phyloP scores from a whole-genome alignment of 2,888 invertebrate species.

The Aphidius colemani region DNA sequence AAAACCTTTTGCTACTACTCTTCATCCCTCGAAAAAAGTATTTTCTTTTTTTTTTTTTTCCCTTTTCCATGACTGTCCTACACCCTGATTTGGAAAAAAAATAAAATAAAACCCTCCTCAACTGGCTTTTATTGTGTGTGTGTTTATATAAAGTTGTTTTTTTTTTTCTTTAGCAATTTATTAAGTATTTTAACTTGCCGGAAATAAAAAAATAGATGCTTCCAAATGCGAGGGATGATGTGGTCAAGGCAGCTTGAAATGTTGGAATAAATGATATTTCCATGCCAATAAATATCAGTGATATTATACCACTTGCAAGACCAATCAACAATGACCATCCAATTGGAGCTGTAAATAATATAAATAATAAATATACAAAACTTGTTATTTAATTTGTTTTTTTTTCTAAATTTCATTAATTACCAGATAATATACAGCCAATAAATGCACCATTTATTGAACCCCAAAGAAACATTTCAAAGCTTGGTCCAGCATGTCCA shows the following conservation, averaged over 20 bases:
- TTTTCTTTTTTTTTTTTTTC: constrained; percentile 27
- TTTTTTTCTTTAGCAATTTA: constrained; percentile 9
- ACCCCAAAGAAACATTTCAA: constrained; percentile 68
- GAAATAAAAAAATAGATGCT: constrained; percentile 66
- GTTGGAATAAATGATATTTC: constrained; percentile 69
- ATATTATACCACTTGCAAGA: constrained; percentile 61
- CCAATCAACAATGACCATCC: constrained; percentile 19
- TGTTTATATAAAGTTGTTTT: neutral
- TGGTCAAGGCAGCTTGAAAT: constrained; percentile 64
- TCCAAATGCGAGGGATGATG: constrained; percentile 69
- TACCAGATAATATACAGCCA: constrained; percentile 61
- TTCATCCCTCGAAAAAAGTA: constrained; percentile 51
- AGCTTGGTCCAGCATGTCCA: constrained; percentile 70
- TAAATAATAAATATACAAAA: too few species aligned
- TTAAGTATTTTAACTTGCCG: constrained; percentile 59
- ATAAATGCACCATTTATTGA: constrained; percentile 65
- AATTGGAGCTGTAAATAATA: constrained; percentile 16
- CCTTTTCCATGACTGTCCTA: constrained; percentile 18
- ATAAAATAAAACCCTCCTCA: constrained; percentile 4
- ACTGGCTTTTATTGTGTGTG: neutral
- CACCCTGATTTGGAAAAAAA: constrained; percentile 14
- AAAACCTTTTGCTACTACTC: constrained; percentile 37
- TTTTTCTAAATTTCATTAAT: too few species aligned
- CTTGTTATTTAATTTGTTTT: too few species aligned
- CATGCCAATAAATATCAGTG: constrained; percentile 70